Conservation (phyloP, 2,888 invertebrate species). For the Oeneis ivallda region DNA sequence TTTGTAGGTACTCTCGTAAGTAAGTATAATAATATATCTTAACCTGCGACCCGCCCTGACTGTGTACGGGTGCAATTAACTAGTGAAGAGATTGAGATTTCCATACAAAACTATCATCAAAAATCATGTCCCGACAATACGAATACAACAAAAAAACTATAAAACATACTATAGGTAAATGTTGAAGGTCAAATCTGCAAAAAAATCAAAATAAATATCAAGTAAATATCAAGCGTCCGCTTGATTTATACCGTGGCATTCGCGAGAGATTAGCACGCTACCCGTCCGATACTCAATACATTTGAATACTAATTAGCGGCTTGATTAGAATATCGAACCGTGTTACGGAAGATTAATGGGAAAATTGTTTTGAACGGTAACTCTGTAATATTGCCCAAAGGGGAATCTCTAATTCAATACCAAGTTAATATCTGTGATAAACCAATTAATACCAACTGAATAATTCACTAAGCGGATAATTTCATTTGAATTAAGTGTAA, state of each 20-base stretch:
- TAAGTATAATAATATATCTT: too few relatives aligned
- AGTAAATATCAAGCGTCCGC: constrained; percentile 13
- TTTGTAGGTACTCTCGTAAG: too few relatives aligned
- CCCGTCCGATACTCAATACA: constrained; percentile 21
- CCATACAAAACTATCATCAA: too few relatives aligned
- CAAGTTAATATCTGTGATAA: neutral
- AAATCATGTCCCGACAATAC: too few relatives aligned
- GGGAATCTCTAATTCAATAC: constrained; percentile 14
- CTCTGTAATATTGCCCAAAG: neutral
- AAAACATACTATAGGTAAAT: too few relatives aligned
- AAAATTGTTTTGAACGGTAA: constrained; percentile 10
- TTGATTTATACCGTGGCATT: constrained; percentile 20
- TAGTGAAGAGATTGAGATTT: too few relatives aligned
- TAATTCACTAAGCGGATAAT: neutral
- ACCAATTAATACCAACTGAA: neutral
- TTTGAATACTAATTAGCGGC: constrained; percentile 22
- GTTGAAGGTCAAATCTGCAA: too few relatives aligned
- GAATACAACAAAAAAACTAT: too few relatives aligned
- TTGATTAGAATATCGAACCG: constrained; percentile 18
- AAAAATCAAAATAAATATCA: too few relatives aligned
- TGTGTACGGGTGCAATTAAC: too few relatives aligned
- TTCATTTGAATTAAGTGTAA: too few relatives aligned
- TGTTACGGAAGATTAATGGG: constrained; percentile 17
- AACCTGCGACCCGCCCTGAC: too few relatives aligned
- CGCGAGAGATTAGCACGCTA: constrained; percentile 14